Conservation (phyloP, 1,140 invertebrate genomes). For the Temnothorax curvispinosus region DNA sequence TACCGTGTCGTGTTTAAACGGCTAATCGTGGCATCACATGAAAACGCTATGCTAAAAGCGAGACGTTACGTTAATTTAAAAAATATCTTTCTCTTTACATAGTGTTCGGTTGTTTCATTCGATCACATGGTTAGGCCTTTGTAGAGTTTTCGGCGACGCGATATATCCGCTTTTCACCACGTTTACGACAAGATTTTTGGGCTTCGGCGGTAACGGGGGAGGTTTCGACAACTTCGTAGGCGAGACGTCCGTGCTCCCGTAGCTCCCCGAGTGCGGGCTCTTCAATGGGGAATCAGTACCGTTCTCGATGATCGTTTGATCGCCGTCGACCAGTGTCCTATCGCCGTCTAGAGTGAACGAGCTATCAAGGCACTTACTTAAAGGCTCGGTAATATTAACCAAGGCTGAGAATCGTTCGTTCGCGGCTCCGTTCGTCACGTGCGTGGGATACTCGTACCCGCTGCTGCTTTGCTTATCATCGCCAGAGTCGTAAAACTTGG, state of each 20-base stretch:
- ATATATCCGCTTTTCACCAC: slow-evolving; percentile 77
- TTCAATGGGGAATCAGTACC: slow-evolving; percentile 68
- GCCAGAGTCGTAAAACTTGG: slow-evolving; percentile 82
- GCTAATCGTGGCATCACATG: slow-evolving; percentile 18
- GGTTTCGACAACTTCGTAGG: slow-evolving; percentile 81
- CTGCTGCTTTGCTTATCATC: slow-evolving; percentile 75
- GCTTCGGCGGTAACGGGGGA: slow-evolving; percentile 84
- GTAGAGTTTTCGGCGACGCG: slow-evolving; percentile 78
- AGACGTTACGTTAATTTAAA: slow-evolving; percentile 52
- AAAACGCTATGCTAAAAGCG: neutral
- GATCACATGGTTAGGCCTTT: slow-evolving; percentile 72
- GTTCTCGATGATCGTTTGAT: slow-evolving; percentile 82
- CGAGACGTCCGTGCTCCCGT: slow-evolving; percentile 26
- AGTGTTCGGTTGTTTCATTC: slow-evolving; percentile 62
- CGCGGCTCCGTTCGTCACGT: slow-evolving; percentile 42
- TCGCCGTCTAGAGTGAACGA: slow-evolving; percentile 74
- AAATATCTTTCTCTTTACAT: slow-evolving; percentile 73
- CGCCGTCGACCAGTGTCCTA: slow-evolving; percentile 78
- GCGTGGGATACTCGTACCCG: slow-evolving; percentile 50
- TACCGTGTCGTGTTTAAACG: neutral
- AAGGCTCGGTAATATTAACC: slow-evolving; percentile 54
- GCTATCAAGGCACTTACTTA: slow-evolving; percentile 66
- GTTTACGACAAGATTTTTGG: slow-evolving; percentile 80
- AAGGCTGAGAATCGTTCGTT: slow-evolving; percentile 62
- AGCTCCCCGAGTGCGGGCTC: slow-evolving; percentile 49